Percentiles rank a stretch among this genome's conserved stretches.
Conservation (phyloP, 2,888 invertebrate species). For the Eupithecia pulchellata region DNA sequence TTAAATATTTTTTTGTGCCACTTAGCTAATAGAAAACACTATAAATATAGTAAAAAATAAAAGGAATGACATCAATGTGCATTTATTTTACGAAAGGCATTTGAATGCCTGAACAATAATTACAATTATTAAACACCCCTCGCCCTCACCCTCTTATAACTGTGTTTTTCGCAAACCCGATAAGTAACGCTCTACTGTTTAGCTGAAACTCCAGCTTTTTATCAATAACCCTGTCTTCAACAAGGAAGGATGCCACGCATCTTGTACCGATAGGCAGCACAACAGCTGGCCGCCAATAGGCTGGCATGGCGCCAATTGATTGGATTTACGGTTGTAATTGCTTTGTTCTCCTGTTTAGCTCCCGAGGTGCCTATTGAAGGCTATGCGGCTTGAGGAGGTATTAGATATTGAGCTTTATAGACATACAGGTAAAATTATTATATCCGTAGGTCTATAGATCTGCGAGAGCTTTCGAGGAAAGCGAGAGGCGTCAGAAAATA, state of each 20-base stretch:
- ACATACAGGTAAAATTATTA: constrained; percentile 1
- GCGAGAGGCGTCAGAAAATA: no score
- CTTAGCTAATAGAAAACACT: no score
- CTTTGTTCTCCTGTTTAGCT: constrained; percentile 47
- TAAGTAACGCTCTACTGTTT: not conserved
- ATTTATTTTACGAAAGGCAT: no score
- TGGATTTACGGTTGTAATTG: constrained; percentile 50
- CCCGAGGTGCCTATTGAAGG: constrained; percentile 15
- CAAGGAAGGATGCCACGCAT: constrained; percentile 12
- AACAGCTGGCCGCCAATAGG: constrained; percentile 23
- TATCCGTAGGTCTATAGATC: not conserved
- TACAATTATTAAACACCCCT: no score
- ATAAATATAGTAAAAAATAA: no score
- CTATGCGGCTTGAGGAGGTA: not conserved
- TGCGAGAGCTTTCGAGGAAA: no score
- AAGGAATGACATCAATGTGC: no score
- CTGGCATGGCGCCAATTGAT: constrained; percentile 34
- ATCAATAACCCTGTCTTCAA: not conserved
- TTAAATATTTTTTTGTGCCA: no score
- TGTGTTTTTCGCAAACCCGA: no score
- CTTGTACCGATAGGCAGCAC: constrained; percentile 21
- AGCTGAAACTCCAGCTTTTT: not conserved
- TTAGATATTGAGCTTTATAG: not conserved
- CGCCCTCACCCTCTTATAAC: no score
- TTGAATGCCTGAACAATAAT: no score